Conservation (phyloP, 2,888 invertebrate genomes). For the Clitarchus hookeri region DNA sequence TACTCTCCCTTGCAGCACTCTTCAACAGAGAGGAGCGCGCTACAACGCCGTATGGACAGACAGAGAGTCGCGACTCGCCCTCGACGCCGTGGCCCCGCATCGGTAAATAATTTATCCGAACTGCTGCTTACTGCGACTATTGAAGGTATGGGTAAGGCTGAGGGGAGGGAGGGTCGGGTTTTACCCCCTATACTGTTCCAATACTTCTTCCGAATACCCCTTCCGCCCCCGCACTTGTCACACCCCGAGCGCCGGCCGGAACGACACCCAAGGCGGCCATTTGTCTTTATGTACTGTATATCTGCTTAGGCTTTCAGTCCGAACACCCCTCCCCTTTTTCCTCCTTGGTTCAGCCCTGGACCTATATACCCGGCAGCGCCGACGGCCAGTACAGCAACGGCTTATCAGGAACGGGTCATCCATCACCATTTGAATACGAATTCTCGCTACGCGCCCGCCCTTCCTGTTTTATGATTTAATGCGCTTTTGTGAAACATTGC, state of each 20-base stretch:
- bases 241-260: slow-evolving; percentile 24
- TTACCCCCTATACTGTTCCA: background rate
- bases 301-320: slow-evolving; percentile 34
- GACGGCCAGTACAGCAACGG: background rate
- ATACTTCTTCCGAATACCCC: background rate
- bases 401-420: background rate
- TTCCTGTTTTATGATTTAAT: background rate
- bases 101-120: slow-evolving; percentile 19
- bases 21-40: no score
- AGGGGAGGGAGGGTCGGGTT: background rate
- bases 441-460: background rate
- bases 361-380: background rate
- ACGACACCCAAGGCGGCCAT: slow-evolving; percentile 40
- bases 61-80: no score
- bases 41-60: no score
- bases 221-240: slow-evolving; percentile 30
- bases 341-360: background rate
- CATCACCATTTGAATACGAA: background rate
- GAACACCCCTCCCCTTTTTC: background rate
- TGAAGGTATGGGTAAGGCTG: no score
- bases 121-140: background rate
- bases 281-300: slow-evolving; percentile 39
- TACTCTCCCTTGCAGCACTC: no score
- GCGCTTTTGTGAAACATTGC: background rate
- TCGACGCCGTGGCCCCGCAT: background rate